Percentiles rank a stretch among this genome's conserved stretches.
phyloP scores from a whole-genome alignment of 1,140 invertebrate species.

The Ylistrum balloti region DNA sequence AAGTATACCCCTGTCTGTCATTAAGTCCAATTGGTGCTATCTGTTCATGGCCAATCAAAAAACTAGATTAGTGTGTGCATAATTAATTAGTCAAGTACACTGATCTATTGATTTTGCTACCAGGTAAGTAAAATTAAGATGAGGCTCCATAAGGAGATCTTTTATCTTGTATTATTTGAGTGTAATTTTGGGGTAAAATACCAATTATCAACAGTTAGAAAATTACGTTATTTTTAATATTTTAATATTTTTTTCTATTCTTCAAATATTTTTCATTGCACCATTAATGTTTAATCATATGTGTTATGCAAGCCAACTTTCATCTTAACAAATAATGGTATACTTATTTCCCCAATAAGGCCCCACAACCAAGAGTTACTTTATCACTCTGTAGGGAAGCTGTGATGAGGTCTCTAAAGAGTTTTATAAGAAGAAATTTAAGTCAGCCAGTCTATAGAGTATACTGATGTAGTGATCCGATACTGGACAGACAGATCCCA shows the following conservation, averaged over 20 bases:
- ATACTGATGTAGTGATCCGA: background rate
- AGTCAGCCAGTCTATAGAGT: background rate
- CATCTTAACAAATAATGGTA: too few species aligned
- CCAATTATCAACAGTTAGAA: too few species aligned
- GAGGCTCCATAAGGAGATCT: background rate
- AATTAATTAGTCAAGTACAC: background rate
- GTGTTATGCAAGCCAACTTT: too few species aligned
- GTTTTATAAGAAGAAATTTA: background rate
- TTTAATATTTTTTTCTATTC: too few species aligned
- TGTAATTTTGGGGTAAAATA: background rate
- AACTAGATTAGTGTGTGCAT: background rate
- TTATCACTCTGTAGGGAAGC: background rate
- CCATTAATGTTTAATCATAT: too few species aligned
- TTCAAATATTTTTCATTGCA: too few species aligned
- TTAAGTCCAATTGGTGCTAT: slow-evolving; percentile 25
- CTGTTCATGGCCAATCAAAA: slow-evolving; percentile 25
- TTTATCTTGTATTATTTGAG: background rate
- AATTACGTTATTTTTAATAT: too few species aligned
- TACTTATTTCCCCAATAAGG: background rate
- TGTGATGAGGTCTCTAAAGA: slow-evolving; percentile 4
- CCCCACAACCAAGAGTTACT: background rate
- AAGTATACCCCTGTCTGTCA: background rate
- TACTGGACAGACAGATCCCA: background rate
- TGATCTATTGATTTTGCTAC: slow-evolving; percentile 28
- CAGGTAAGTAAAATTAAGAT: background rate